Percentiles rank a stretch among this genome's conserved stretches.
Conservation (phyloP, 2,888 invertebrate genomes). For the Capitulum mitella region DNA sequence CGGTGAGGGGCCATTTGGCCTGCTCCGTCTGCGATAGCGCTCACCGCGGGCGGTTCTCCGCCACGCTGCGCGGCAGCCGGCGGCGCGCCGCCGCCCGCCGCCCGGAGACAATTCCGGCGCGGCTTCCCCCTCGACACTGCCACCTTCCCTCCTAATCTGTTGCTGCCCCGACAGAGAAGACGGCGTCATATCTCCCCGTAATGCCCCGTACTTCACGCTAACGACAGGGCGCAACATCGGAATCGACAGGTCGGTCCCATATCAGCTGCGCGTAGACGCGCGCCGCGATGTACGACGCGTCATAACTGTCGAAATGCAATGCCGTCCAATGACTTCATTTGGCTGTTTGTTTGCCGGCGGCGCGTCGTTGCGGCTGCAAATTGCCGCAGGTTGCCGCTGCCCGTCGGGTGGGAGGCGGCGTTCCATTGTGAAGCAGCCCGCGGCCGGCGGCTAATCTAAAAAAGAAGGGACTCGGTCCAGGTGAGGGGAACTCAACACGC, state of each 20-base stretch:
- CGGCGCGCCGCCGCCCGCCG: background rate
- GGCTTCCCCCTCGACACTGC: background rate
- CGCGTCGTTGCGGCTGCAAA: background rate
- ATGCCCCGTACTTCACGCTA: constrained; percentile 19
- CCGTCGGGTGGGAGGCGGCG: background rate
- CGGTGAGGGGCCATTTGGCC: too few relatives aligned
- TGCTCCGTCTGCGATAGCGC: too few relatives aligned
- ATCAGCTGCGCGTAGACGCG: background rate
- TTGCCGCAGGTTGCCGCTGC: background rate
- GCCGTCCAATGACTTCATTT: constrained; percentile 23
- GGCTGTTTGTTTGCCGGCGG: constrained; percentile 8
- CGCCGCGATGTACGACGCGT: constrained; percentile 12
- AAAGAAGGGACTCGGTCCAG: too few relatives aligned
- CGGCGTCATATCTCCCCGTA: constrained; percentile 7
- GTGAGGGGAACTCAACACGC: too few relatives aligned
- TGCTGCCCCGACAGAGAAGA: background rate
- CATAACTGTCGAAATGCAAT: constrained; percentile 23
- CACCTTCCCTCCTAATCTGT: constrained; percentile 24
- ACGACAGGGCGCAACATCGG: constrained; percentile 6
- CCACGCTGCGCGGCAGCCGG: background rate
- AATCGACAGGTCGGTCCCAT: constrained; percentile 16
- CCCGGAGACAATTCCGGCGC: background rate
- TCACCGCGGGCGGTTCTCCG: too few relatives aligned
- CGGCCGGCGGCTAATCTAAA: background rate
- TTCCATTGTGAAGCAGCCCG: background rate